These are phyloP conservation scores for Drosophila merina DNA, from an alignment of 2,888 invertebrate genomes.

Conservation along the genomic window DNA sequence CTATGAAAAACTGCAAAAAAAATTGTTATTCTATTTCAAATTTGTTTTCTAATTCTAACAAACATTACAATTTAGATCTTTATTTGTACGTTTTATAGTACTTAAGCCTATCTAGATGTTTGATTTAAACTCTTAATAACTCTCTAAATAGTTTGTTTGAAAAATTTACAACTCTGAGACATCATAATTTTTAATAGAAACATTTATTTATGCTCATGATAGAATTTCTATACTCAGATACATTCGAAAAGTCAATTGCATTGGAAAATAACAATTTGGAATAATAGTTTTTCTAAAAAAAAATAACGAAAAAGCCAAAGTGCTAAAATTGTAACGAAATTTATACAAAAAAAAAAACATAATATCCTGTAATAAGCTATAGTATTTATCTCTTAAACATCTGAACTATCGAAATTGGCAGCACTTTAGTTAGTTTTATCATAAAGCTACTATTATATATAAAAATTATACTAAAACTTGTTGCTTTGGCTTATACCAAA, in stretches of 20 bases:
- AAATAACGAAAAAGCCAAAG: background rate
- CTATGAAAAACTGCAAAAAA: background rate
- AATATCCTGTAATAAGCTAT: background rate
- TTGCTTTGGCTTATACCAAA: constrained; percentile 1
- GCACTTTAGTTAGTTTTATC: background rate
- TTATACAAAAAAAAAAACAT: background rate
- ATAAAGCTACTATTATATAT: background rate
- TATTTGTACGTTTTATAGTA: background rate
- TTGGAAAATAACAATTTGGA: background rate
- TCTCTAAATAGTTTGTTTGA: background rate
- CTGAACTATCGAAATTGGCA: background rate
- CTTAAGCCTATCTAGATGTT: background rate
- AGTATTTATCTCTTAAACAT: background rate
- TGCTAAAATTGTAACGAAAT: background rate
- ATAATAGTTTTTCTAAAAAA: background rate
- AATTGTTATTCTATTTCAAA: background rate
- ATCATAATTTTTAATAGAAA: background rate
- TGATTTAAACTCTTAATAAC: background rate
- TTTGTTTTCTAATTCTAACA: background rate
- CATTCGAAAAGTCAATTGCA: background rate
- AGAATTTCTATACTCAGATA: background rate
- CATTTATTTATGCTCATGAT: background rate
- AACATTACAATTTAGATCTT: background rate
- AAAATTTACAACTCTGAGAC: background rate
- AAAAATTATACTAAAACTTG: background rate